phyloP scores from a whole-genome alignment of 1,140 invertebrate species.

The Melipona quadrifasciata region DNA sequence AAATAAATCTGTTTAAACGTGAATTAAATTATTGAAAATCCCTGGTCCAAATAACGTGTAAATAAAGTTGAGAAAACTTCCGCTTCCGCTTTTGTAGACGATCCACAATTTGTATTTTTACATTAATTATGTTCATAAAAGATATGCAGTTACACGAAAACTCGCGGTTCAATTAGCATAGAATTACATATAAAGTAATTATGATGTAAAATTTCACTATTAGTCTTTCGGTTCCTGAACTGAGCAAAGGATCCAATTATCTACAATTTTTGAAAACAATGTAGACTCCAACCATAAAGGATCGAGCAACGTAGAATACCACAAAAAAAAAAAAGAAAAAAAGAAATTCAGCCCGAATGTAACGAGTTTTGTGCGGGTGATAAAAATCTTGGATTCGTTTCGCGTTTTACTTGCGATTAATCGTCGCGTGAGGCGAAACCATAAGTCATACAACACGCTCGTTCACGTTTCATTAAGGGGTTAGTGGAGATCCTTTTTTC shows the following conservation, averaged over 20 bases:
- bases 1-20: not conserved
- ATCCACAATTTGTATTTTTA: not conserved
- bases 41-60: not conserved
- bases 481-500: not conserved
- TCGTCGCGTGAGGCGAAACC: not conserved
- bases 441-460: not conserved
- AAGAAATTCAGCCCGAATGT: not conserved
- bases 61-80: not conserved
- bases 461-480: not conserved
- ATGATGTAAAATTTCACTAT: not conserved
- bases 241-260: not conserved
- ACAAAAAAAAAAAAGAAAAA: not conserved
- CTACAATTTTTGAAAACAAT: not conserved
- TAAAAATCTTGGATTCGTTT: conserved; percentile 1
- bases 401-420: not conserved
- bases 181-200: not conserved
- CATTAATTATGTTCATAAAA: not conserved
- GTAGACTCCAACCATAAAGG: not conserved
- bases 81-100: not conserved
- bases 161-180: not conserved
- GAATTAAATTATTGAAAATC: not conserved
- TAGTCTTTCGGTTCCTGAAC: not conserved
- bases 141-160: too few species aligned
- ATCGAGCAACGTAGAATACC: not conserved
- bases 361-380: not conserved